These are phyloP conservation scores for Mormyrus hasselquistii DNA, from an alignment of 2,797 vertebrate species.

Conservation along the genomic window DNA sequence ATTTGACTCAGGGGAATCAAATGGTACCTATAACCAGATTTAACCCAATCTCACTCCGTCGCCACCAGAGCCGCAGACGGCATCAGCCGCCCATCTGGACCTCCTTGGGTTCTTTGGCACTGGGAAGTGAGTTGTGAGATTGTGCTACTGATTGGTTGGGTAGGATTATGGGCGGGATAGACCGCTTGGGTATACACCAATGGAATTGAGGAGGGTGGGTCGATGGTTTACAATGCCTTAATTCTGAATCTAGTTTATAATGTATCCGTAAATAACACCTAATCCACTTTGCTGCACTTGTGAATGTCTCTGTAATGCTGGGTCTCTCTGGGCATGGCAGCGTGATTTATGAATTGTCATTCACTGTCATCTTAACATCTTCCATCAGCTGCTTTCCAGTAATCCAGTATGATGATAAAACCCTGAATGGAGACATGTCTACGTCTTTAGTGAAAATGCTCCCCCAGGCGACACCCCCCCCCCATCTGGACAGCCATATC, in stretches of 20 bases:
- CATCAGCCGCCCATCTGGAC: slow-evolving; percentile 4
- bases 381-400: background rate
- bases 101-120: background rate
- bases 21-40: slow-evolving; percentile 21
- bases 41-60: slow-evolving; percentile 8
- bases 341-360: background rate
- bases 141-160: background rate
- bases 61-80: slow-evolving; percentile 21
- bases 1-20: slow-evolving; percentile 16
- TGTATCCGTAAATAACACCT: background rate
- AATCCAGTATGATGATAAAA: background rate
- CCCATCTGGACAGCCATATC: background rate
- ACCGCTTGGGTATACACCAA: background rate
- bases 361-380: background rate
- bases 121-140: background rate
- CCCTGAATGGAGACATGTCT: background rate
- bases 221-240: background rate
- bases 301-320: background rate
- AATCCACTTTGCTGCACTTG: background rate
- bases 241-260: background rate
- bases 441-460: background rate
- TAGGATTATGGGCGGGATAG: background rate
- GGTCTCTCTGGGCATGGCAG: background rate
- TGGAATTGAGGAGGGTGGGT: background rate
- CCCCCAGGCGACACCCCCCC: background rate